A percentile compares a stretch with the other conserved stretches of the same genome.
phyloP scores from a whole-genome alignment of 2,797 vertebrate species.

The Vultur gryphus region DNA sequence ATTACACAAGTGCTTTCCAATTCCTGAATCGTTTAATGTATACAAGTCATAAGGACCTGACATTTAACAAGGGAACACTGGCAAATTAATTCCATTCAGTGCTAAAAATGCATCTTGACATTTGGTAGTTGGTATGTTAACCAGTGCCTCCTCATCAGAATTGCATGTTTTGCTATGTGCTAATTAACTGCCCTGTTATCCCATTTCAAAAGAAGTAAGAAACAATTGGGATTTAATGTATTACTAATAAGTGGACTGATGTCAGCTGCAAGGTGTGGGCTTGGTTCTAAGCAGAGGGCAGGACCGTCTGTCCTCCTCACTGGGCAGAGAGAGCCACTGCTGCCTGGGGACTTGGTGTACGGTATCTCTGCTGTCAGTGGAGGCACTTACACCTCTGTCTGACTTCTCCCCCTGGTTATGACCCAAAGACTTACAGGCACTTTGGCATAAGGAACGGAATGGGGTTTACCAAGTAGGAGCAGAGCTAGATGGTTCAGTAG shows the following conservation, averaged over 20 bases:
- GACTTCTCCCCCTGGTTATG: neutral
- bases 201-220: neutral
- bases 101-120: conserved; percentile 53
- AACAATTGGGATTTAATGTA: neutral
- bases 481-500: neutral
- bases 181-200: conserved; percentile 19
- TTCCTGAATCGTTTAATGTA: conserved; percentile 55
- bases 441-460: neutral
- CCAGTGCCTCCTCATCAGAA: neutral
- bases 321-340: neutral
- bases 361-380: neutral
- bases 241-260: neutral
- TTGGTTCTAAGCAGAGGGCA: neutral
- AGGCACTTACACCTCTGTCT: neutral
- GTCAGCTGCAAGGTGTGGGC: neutral
- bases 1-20: conserved; percentile 53
- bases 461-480: neutral
- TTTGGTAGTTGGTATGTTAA: conserved; percentile 2
- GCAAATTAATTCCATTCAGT: conserved; percentile 53
- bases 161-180: neutral
- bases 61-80: conserved; percentile 55
- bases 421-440: neutral
- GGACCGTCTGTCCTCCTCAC: neutral
- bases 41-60: conserved; percentile 40
- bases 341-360: too few relatives aligned